Evolutionary conservation across 2,113 vertebrate species (phyloP), one percentile per base, ranked within the genome.

Genomic region (Ctenodactylus gundi): DNA sequence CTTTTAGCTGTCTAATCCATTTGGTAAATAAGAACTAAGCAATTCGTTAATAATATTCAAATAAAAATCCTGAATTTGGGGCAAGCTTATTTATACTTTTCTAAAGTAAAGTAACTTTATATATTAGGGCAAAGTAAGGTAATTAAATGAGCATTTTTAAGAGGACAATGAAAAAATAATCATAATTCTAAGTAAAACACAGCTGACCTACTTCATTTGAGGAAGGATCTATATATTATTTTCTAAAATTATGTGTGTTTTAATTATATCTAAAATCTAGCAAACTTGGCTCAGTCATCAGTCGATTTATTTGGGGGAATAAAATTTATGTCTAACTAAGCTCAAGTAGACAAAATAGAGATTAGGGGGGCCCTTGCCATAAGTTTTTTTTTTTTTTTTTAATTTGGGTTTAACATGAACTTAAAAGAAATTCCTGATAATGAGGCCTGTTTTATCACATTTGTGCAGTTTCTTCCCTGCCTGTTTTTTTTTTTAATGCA

Each of bases 111-210:
- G 60, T 82, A 57, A 70, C 78, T 85, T 81, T 95, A 34, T 93
- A 2, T 25, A 81, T 72, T n/a, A 86, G 58, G 5, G 7, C 25
- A 87, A 95, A 76, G 80, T 58, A 4, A 80, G 80, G 36, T 68
- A 91, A 83, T 15, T 88, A 94, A 88, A 72, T 89, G 80, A 91
- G 25, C 70, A 89, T 72, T 93, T 95, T 92, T 75, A 84, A 72
- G 65, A 88, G 88, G 53, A 76, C 55, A 82, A 95, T 94, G 39
- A 92, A 80, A 80, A 90, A 70, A 68, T 91, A 93, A 76, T 91
- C 46, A 73, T 60, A 80, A 1, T 20, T 88, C 3, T 87, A 27
- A 94, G 67, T 53, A 88, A 73, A 1, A 44, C 88, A 92, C 34
- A 46, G 34, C 11, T 94, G 68, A 85, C 46, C 67, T 87, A 70